phyloP scores from a whole-genome alignment of 2,797 vertebrate genomes.

The Phoeniculus purpureus region DNA sequence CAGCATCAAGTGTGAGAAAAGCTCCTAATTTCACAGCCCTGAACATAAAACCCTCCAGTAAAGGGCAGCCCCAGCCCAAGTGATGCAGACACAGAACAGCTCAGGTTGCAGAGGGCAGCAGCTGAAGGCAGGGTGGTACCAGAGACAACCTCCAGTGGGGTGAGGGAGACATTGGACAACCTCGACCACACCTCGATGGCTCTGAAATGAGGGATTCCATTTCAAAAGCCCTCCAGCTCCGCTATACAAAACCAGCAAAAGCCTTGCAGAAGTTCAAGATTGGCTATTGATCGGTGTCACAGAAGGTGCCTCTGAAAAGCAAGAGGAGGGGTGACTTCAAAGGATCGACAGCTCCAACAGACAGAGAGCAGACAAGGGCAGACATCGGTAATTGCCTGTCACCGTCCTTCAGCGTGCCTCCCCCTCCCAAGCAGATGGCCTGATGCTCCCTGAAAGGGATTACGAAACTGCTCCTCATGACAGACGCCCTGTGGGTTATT shows the following conservation, averaged over 20 bases:
- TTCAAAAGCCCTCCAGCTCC: not conserved
- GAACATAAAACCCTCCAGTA: too few species aligned
- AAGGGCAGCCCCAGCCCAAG: too few species aligned
- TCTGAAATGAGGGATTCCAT: not conserved
- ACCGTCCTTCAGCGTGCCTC: not conserved
- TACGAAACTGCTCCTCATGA: not conserved
- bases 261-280: not conserved
- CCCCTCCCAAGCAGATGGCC: not conserved
- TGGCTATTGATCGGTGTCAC: fast-evolving
- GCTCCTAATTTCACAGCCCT: too few species aligned
- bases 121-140: not conserved
- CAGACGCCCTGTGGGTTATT: not conserved
- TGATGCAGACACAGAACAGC: too few species aligned
- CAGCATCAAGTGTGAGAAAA: too few species aligned
- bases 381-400: not conserved
- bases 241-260: not conserved
- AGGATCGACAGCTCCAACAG: not conserved
- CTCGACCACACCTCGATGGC: not conserved
- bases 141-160: too few species aligned
- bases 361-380: not conserved
- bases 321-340: not conserved
- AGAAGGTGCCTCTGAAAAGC: not conserved
- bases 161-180: not conserved
- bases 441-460: not conserved
- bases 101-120: too few species aligned